Percentiles rank a stretch among this genome's conserved stretches.
Evolutionary conservation across 2,113 vertebrate genomes (phyloP).

Genomic region (Myanophis thanlyinensis): DNA sequence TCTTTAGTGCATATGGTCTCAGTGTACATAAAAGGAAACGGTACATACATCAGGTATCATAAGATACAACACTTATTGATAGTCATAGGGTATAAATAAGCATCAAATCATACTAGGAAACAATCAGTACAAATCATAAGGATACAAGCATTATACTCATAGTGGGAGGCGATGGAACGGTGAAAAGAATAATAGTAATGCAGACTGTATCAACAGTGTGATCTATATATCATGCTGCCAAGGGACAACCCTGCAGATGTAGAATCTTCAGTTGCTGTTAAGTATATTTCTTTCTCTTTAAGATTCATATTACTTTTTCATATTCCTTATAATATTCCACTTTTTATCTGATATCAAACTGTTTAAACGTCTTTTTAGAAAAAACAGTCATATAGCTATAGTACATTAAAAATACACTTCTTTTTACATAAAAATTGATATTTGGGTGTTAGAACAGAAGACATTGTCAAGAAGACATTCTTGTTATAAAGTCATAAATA

Average conservation of each 20-base stretch:
- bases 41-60: too few relatives aligned
- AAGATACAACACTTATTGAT: too few relatives aligned
- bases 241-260: neutral
- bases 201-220: slow-evolving; percentile 24
- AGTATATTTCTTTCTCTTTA: slow-evolving; percentile 50
- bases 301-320: slow-evolving; percentile 57
- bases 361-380: slow-evolving; percentile 42
- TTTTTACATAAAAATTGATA: slow-evolving; percentile 37
- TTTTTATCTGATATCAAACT: slow-evolving; percentile 36
- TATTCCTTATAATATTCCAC: slow-evolving; percentile 13
- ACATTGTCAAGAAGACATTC: slow-evolving; percentile 26
- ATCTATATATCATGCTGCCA: slow-evolving; percentile 18
- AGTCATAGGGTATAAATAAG: too few relatives aligned
- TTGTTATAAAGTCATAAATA: slow-evolving; percentile 49
- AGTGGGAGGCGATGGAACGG: too few relatives aligned
- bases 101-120: too few relatives aligned
- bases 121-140: too few relatives aligned
- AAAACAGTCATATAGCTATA: slow-evolving; percentile 6
- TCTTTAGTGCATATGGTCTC: too few relatives aligned
- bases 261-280: slow-evolving; percentile 43
- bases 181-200: too few relatives aligned
- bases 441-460: slow-evolving; percentile 60
- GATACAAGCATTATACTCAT: too few relatives aligned
- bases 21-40: too few relatives aligned
- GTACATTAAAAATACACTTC: slow-evolving; percentile 23